Conservation (phyloP, 2,888 invertebrate genomes). For the Ennomos fuscantarius region DNA sequence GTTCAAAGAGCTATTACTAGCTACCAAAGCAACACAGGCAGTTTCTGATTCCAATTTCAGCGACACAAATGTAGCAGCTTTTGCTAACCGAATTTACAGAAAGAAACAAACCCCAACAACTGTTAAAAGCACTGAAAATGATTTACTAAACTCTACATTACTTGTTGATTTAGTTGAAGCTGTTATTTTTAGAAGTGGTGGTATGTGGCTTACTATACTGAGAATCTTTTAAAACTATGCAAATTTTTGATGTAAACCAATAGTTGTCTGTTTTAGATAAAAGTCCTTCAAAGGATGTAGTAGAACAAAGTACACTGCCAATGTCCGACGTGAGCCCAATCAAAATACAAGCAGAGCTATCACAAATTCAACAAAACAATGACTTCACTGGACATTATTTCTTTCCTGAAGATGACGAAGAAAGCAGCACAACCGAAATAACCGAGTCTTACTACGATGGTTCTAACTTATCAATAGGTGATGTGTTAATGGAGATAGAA, state of each 20-base stretch:
- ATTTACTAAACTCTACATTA: conserved; percentile 72
- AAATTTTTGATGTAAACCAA: background rate
- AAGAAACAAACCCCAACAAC: conserved; percentile 60
- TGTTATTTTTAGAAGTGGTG: conserved; percentile 72
- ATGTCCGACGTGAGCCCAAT: conserved; percentile 56
- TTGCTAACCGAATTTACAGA: conserved; percentile 68
- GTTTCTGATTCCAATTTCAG: conserved; percentile 52
- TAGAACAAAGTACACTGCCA: conserved; percentile 43
- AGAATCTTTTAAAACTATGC: background rate
- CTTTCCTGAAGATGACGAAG: conserved; percentile 72
- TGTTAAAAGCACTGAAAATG: conserved; percentile 52
- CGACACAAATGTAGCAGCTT: conserved; percentile 67
- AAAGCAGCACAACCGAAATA: conserved; percentile 51
- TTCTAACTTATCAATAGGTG: conserved; percentile 57
- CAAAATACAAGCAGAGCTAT: conserved; percentile 70
- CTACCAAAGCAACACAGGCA: conserved; percentile 47
- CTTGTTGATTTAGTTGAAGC: conserved; percentile 77
- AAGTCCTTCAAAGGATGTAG: conserved; percentile 43
- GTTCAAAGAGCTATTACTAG: conserved; percentile 63
- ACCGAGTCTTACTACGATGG: conserved; percentile 67
- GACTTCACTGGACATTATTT: conserved; percentile 78
- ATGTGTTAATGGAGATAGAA: conserved; percentile 69
- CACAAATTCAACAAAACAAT: conserved; percentile 59
- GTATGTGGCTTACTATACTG: conserved; percentile 46
- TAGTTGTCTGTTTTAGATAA: conserved; percentile 49